Evolutionary conservation across 2,888 invertebrate species (phyloP).

Genomic region (Rotaria macrura): DNA sequence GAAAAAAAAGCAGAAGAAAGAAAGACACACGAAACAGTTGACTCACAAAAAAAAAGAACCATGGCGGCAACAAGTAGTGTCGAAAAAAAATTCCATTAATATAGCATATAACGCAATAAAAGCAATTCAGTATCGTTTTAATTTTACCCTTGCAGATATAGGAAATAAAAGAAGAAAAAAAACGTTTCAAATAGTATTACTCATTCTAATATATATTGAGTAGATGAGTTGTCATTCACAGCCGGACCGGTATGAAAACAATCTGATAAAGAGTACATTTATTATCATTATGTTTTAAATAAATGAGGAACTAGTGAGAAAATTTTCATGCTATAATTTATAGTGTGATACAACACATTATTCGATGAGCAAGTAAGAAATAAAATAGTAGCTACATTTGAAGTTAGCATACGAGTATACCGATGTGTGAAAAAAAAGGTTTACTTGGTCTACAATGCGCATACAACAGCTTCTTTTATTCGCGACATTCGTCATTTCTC

Average conservation of each 20-base stretch:
- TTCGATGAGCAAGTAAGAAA: neutral
- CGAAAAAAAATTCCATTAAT: no score
- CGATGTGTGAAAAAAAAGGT: neutral
- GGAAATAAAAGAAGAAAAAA: neutral
- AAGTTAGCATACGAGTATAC: neutral
- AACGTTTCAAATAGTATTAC: no score
- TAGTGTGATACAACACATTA: neutral
- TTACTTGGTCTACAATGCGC: neutral
- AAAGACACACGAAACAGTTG: neutral
- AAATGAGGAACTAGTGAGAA: neutral
- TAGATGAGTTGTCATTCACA: no score
- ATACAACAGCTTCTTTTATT: neutral
- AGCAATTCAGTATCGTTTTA: neutral
- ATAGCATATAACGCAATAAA: neutral
- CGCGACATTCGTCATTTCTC: neutral
- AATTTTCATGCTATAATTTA: neutral
- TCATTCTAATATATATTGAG: no score
- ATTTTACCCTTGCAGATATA: neutral
- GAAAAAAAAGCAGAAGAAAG: neutral
- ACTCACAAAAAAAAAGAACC: neutral
- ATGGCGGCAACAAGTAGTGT: neutral
- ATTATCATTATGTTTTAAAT: neutral
- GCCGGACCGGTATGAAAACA: no score
- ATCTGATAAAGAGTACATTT: neutral
- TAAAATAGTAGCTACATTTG: neutral